A percentile compares a stretch with the other conserved stretches of the same genome.
Conservation (phyloP, 2,888 invertebrate species). For the Cremastinae sp. region DNA sequence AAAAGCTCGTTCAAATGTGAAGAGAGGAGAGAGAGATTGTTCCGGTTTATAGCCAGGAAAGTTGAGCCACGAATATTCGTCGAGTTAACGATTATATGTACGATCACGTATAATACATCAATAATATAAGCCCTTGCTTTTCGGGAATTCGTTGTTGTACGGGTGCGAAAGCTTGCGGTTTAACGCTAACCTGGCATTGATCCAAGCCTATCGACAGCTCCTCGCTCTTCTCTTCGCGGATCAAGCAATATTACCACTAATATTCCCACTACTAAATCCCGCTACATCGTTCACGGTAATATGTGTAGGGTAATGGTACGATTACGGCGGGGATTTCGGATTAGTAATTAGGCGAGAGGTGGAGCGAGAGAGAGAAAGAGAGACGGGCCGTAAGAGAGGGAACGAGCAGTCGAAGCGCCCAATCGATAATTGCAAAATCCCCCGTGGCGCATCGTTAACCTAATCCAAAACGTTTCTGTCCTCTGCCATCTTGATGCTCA, state of each 20-base stretch:
- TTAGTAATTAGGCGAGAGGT: slow-evolving; percentile 48
- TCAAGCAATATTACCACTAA: slow-evolving; percentile 45
- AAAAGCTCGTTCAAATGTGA: too few relatives aligned
- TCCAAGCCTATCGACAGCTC: slow-evolving; percentile 49
- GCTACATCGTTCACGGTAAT: slow-evolving; percentile 43
- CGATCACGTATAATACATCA: too few relatives aligned
- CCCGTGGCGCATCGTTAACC: slow-evolving; percentile 40
- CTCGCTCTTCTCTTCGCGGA: slow-evolving; percentile 14
- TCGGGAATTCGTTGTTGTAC: neutral
- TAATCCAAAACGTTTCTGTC: slow-evolving; percentile 13
- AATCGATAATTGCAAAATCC: slow-evolving; percentile 54
- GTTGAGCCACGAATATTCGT: too few relatives aligned
- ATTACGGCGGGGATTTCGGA: slow-evolving; percentile 43
- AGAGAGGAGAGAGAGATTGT: too few relatives aligned
- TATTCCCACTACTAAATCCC: slow-evolving; percentile 39
- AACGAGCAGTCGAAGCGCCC: slow-evolving; percentile 27
- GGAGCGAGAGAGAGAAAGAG: too few relatives aligned
- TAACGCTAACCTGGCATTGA: slow-evolving; percentile 42
- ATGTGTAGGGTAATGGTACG: slow-evolving; percentile 34
- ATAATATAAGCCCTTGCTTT: neutral
- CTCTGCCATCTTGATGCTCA: slow-evolving; percentile 17
- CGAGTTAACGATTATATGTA: too few relatives aligned
- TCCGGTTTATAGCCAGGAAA: too few relatives aligned
- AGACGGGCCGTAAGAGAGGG: too few relatives aligned
- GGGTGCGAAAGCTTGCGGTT: slow-evolving; percentile 6